phyloP scores from a whole-genome alignment of 2,113 vertebrate species.

The Chauna torquata region DNA sequence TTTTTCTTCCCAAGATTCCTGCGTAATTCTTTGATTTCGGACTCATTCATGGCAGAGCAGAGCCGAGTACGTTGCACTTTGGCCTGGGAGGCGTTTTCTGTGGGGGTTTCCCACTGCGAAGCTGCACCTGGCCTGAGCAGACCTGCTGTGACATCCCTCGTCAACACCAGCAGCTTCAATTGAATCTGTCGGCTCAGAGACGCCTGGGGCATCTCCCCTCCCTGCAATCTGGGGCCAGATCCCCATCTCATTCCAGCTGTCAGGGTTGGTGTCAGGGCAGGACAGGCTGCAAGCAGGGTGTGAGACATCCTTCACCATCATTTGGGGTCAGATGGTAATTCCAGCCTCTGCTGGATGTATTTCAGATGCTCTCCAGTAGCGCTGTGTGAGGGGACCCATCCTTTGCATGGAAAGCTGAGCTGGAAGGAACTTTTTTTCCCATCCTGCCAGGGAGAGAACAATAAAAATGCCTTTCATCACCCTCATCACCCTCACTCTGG shows the following conservation, averaged over 20 bases:
- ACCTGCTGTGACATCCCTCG: fast-evolving
- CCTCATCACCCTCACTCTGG: neutral
- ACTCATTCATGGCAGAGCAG: too few species aligned
- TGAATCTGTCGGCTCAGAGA: neutral
- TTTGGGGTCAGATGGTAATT: neutral
- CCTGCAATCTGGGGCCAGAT: neutral
- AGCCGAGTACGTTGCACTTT: neutral
- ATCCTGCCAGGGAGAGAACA: neutral
- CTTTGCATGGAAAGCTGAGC: neutral
- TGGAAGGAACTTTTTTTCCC: neutral
- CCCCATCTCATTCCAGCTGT: neutral
- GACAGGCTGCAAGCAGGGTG: neutral
- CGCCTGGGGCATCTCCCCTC: neutral
- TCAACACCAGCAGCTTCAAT: neutral
- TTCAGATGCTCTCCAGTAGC: neutral
- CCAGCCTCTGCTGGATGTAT: neutral
- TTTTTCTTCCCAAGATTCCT: neutral
- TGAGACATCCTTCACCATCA: neutral
- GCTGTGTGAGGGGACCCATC: neutral
- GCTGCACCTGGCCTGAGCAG: neutral
- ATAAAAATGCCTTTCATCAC: constrained; percentile 33
- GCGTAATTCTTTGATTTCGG: neutral
- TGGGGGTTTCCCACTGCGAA: neutral
- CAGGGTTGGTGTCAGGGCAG: neutral
- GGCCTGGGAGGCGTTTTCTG: neutral